Base-by-base conservation (phyloP, 2,797 vertebrate genomes). In the Corythornis leucogaster region DNA sequence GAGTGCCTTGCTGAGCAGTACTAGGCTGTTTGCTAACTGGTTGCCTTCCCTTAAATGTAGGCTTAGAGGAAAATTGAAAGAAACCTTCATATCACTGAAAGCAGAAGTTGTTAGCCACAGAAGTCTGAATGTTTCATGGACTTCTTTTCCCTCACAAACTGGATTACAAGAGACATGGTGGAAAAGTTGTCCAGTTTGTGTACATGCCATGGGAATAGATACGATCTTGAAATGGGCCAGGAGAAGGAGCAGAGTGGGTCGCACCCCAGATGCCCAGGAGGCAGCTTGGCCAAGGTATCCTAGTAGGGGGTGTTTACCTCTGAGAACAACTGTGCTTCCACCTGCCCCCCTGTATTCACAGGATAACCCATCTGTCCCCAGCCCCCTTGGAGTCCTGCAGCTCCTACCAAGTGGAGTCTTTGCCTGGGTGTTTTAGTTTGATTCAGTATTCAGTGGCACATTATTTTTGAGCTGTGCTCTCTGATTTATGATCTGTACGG, bases 401-500 rank as follows among this genome's bases (percentile, higher is more conserved):
- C n/a, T 91, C 45, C 40, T n/a, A 87, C 46, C 51, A 57, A n/a
- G 25, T 2, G 4, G 24, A 53, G 9, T 30, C 54, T 43, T 51
- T 30, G 38, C 70, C 26, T 42, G 43, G 9, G 14, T 77, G 42
- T 61, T 84, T 64, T 13, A 28, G 54, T 87, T 82, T 58, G 79
- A 58, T 64, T 92, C 46, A 40, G 25, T 78, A 8, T 62, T 73
- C 82, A 82, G 76, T 80, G 92, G 79, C 92, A 90, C 42, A 54
- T 85, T 84, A 87, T 78, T 80, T 78, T 87, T 71, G 88, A 89
- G 73, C 76, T 71, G 62, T 77, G 59, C 58, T 83, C 19, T 42
- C 58, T 95, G 92, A 80, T 80, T 95, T 95, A 78, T 48, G 78
- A 59, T 86, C 64, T 89, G 73, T 28, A 54, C 35, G 73, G 48